phyloP scores from a whole-genome alignment of 2,797 vertebrate genomes.

The Clangula hyemalis region DNA sequence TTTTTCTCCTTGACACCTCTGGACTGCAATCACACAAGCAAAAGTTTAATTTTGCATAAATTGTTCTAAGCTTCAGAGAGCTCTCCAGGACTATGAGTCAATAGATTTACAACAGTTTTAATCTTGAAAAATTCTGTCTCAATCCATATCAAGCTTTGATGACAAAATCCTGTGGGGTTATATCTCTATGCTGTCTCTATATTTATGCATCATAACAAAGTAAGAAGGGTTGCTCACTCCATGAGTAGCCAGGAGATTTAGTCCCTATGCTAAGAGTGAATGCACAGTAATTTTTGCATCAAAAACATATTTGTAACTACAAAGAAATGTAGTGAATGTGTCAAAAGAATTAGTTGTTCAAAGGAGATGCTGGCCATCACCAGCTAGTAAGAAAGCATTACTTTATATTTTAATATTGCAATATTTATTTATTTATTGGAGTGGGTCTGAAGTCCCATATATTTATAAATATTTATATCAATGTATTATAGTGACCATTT shows the following conservation, averaged over 20 bases:
- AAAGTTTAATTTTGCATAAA: background rate
- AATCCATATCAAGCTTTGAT: background rate
- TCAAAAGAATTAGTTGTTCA: constrained; percentile 2
- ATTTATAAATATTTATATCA: constrained; percentile 88
- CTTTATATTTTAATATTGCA: constrained; percentile 48
- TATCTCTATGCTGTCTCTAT: background rate
- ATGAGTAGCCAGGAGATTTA: background rate
- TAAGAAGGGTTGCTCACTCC: background rate
- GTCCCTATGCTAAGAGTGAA: background rate
- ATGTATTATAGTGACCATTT: constrained; percentile 42
- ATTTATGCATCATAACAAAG: background rate
- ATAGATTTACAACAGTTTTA: background rate
- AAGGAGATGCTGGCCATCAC: background rate
- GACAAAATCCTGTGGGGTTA: background rate
- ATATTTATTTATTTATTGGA: constrained; percentile 94
- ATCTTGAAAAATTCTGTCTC: background rate
- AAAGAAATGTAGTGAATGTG: background rate
- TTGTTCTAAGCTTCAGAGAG: background rate
- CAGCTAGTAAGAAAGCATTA: constrained; percentile 12
- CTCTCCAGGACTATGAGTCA: background rate
- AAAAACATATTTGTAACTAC: background rate
- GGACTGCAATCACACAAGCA: background rate
- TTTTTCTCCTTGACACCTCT: background rate
- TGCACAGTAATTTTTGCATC: background rate
- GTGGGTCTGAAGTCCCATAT: constrained; percentile 68